phyloP scores from a whole-genome alignment of 1,140 invertebrate species.

The Anagrus nilaparvatae region DNA sequence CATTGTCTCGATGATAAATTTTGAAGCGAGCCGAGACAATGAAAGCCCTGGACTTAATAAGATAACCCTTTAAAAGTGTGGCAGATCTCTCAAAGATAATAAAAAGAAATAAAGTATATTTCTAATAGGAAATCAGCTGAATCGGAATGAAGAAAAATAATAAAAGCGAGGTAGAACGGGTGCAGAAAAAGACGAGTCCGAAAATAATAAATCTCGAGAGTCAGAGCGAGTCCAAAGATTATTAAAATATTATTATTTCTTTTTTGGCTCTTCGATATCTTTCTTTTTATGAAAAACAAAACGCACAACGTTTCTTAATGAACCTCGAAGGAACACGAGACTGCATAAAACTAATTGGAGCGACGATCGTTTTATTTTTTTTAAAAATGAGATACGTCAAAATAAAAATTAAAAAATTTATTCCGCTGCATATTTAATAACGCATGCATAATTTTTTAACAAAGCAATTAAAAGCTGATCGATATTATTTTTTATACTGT shows the following conservation, averaged over 20 bases:
- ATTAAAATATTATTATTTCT: conserved; percentile 44
- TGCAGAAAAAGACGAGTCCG: conserved; percentile 22
- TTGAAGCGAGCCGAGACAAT: conserved; percentile 17
- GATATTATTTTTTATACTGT: too few relatives aligned
- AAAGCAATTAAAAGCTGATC: too few relatives aligned
- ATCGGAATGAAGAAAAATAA: conserved; percentile 8
- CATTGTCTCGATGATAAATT: too few relatives aligned
- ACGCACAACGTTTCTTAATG: conserved; percentile 43
- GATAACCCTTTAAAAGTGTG: too few relatives aligned
- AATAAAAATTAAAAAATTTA: too few relatives aligned
- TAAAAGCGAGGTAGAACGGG: conserved; percentile 5
- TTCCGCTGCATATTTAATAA: too few relatives aligned
- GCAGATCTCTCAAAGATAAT: too few relatives aligned
- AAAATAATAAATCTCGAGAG: conserved; percentile 43
- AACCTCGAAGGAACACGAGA: conserved; percentile 26
- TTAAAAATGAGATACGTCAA: too few relatives aligned
- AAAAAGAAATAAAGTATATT: too few relatives aligned
- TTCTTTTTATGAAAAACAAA: conserved; percentile 43
- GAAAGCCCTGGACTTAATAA: too few relatives aligned
- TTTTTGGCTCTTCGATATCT: conserved; percentile 26
- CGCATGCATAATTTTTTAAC: too few relatives aligned
- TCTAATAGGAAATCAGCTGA: not conserved
- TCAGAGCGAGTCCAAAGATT: conserved; percentile 24
- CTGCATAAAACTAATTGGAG: conserved; percentile 35
- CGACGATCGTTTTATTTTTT: conserved; percentile 36